A percentile compares a stretch with the other conserved stretches of the same genome.
Evolutionary conservation across 1,140 invertebrate species (phyloP).

Genomic region (Marisa cornuarietis): DNA sequence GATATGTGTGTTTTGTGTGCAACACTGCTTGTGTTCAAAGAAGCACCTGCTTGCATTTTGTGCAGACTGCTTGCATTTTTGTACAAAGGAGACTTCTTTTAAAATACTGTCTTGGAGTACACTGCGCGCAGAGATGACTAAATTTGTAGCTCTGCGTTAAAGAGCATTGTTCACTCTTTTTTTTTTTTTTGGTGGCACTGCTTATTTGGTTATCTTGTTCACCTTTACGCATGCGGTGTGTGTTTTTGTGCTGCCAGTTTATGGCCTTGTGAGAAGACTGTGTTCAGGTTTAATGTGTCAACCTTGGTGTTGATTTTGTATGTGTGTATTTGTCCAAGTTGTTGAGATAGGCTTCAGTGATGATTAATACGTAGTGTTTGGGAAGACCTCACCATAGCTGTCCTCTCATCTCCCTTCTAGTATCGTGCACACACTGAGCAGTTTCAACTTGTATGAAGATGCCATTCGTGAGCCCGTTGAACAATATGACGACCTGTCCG

Average conservation of each 20-base stretch:
- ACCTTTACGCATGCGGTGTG: neutral
- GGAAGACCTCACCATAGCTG: neutral
- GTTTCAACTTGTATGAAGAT: conserved; percentile 71
- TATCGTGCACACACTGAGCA: conserved; percentile 70
- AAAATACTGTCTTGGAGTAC: no score
- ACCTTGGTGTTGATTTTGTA: conserved; percentile 4
- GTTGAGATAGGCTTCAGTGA: conserved; percentile 17
- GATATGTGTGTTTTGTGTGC: neutral
- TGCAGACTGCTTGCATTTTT: no score
- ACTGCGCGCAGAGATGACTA: no score
- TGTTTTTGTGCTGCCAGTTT: neutral
- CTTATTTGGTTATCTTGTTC: no score
- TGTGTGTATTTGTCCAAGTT: conserved; percentile 14
- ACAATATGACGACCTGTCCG: conserved; percentile 68
- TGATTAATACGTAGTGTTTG: neutral
- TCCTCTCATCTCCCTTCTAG: conserved; percentile 51
- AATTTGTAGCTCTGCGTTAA: no score
- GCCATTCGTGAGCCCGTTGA: conserved; percentile 67
- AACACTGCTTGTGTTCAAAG: no score
- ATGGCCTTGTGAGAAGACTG: no score
- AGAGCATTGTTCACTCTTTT: no score
- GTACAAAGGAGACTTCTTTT: no score
- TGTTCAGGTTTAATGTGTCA: no score
- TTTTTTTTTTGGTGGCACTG: no score
- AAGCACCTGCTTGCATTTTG: no score